phyloP scores from a whole-genome alignment of 2,888 invertebrate genomes.

The Aphodius sticticus region DNA sequence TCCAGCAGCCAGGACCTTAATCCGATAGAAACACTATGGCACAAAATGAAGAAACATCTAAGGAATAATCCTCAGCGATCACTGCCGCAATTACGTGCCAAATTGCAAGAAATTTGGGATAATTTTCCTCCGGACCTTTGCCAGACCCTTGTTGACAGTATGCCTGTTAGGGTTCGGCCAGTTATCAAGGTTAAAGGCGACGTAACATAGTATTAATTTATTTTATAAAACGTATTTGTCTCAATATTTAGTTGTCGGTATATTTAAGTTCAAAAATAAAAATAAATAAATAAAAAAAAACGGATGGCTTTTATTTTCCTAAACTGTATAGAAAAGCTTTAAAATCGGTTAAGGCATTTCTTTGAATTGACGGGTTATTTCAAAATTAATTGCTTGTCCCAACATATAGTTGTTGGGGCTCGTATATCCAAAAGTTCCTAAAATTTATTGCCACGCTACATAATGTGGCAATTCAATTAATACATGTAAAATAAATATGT shows the following conservation, averaged over 20 bases:
- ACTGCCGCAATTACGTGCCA: slow-evolving; percentile 14
- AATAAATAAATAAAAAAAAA: no score
- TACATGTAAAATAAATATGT: neutral
- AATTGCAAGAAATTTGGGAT: slow-evolving; percentile 28
- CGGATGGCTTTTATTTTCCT: no score
- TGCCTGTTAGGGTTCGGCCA: neutral
- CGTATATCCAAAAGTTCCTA: no score
- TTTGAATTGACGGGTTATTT: no score
- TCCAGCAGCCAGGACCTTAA: slow-evolving; percentile 28
- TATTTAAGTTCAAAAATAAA: no score
- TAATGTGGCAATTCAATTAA: neutral
- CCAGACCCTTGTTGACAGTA: neutral
- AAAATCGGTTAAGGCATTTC: no score
- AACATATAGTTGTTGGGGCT: no score
- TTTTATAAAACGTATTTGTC: neutral
- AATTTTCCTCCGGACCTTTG: slow-evolving; percentile 15
- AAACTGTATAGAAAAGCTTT: no score
- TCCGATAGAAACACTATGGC: slow-evolving; percentile 31
- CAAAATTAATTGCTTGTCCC: no score
- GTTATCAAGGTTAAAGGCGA: slow-evolving; percentile 10
- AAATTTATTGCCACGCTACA: no score
- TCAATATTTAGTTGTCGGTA: no score
- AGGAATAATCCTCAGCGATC: slow-evolving; percentile 23
- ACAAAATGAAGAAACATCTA: slow-evolving; percentile 25
- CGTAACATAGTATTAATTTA: slow-evolving; percentile 7